Percentiles rank a stretch among this genome's conserved stretches.
Evolutionary conservation across 1,140 invertebrate genomes (phyloP).

Genomic region (Rhopalosiphum padi): DNA sequence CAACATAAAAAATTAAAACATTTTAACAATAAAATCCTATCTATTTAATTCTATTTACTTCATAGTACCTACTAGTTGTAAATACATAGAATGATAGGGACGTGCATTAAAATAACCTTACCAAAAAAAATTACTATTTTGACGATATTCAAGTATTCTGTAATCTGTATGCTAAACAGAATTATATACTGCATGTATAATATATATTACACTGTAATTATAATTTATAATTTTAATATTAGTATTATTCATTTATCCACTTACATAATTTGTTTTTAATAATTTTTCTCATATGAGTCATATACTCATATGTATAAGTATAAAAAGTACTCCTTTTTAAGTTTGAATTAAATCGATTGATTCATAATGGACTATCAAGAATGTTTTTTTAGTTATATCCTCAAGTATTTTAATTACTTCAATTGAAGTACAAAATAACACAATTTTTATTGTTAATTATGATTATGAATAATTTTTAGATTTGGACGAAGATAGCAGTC

Average conservation of each 20-base stretch:
- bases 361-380: not conserved
- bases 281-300: not conserved
- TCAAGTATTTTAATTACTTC: too few relatives aligned
- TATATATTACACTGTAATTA: too few relatives aligned
- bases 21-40: not conserved
- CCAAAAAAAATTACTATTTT: not conserved
- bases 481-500: constrained; percentile 84
- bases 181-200: too few relatives aligned
- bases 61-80: not conserved
- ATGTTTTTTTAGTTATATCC: too few relatives aligned
- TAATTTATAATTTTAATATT: too few relatives aligned
- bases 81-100: not conserved
- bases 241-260: too few relatives aligned
- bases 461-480: constrained; percentile 67
- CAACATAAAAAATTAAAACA: not conserved
- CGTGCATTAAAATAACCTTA: not conserved
- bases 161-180: too few relatives aligned
- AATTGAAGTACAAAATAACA: not conserved
- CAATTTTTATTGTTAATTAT: not conserved
- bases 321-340: not conserved
- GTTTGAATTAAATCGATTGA: not conserved
- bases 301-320: too few relatives aligned
- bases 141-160: not conserved
- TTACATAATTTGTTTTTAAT: not conserved
- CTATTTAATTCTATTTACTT: not conserved